Evolutionary conservation across 2,113 vertebrate species (phyloP), one percentile per base, ranked within the genome.

Genomic region (Hemiprocne comata): DNA sequence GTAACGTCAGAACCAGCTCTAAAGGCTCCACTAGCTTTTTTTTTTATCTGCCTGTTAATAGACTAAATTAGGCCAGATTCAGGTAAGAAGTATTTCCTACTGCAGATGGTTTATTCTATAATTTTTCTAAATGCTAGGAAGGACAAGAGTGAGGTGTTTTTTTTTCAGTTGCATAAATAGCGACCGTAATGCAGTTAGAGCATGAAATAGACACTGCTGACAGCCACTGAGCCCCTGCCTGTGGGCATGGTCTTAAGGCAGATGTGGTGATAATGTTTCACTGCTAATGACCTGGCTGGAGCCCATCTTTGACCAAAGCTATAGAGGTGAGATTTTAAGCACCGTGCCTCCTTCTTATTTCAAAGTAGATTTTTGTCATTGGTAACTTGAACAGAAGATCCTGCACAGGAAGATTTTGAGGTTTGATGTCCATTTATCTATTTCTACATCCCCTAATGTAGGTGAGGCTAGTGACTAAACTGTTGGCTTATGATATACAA

Each of bases 401-500:
- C 16, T 72, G 2, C 19, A 3, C 15, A 28, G 31, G 31, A 46
- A 14, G 54, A 17, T 54, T 80, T 73, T 46, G 58, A 75, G 60
- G 42, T 62, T 46, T 64, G 21, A 8, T 5, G 10, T 58, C 18
- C 7, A 1, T 60, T 88, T n/a, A 6, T n/a, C 3, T 67, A 13
- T 67, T 23, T 80, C 15, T 50, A 31, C 7, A 28, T 31, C 31
- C 13, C 16, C 7, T 72, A 11, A n/a, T 33, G 8, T 2, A 21
- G 25, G 10, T 54, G 42, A 34, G 50, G 4, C 12, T 40, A 13
- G 19, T 67, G 75, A 42, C 29, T 87, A 17, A 87, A n/a, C 8
- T 0, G 4, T 21, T 87, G 12, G 2, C 24, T 75, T 51, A 10
- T 0, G 2, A 10, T 10, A 17, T 3, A 33, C 19, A 65, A 55